Evolutionary conservation across 2,113 vertebrate genomes (phyloP).

Genomic region (Desmodus rotundus): DNA sequence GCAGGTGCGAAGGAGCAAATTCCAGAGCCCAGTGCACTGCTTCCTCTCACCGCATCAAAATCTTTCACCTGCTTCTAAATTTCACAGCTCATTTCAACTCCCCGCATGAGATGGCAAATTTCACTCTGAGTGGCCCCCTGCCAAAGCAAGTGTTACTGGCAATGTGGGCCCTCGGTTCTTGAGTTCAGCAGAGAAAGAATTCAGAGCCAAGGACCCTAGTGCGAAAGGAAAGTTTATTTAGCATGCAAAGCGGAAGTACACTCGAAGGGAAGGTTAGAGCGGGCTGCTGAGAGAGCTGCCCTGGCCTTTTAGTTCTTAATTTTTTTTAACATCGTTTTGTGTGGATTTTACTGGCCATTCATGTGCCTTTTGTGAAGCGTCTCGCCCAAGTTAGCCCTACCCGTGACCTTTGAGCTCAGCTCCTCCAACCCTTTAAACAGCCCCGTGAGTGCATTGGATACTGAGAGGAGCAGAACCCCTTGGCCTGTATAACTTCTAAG

Average conservation of each 20-base stretch:
- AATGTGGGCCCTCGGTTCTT: not conserved
- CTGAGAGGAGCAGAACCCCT: not conserved
- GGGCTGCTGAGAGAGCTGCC: not conserved
- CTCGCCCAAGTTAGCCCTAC: not conserved
- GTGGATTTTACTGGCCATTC: not conserved
- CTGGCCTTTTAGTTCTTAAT: not conserved
- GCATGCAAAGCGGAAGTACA: not conserved
- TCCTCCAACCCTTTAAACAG: not conserved
- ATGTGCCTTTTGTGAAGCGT: not conserved
- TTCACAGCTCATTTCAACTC: not conserved
- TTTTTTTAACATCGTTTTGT: not conserved
- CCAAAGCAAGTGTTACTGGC: not conserved
- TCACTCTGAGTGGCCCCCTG: not conserved
- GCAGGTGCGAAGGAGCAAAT: not conserved
- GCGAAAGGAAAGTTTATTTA: not conserved
- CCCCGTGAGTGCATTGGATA: rapidly evolving
- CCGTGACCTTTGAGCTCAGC: not conserved
- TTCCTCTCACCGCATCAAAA: rapidly evolving
- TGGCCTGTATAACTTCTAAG: not conserved
- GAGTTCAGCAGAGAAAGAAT: not conserved
- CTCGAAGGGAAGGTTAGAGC: not conserved
- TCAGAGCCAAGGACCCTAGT: not conserved
- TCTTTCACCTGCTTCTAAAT: not conserved
- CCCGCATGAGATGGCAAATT: not conserved
- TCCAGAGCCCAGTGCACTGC: not conserved